These are phyloP conservation scores for Aleadryas rufinucha DNA, from an alignment of 2,113 vertebrate species.

Conservation along the genomic window DNA sequence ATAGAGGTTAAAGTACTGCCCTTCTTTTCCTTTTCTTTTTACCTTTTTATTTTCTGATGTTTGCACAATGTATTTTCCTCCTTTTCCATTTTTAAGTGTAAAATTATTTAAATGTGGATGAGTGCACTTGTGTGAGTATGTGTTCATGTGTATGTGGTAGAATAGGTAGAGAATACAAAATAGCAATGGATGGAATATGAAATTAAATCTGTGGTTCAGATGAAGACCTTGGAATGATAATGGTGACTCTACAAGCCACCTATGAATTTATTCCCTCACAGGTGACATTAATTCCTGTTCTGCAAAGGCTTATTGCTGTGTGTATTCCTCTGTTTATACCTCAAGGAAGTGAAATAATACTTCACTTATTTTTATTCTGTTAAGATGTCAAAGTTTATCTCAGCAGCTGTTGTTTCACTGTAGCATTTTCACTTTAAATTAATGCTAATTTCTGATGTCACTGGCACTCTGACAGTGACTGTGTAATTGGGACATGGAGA, in stretches of 20 bases:
- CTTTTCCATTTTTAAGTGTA: not conserved
- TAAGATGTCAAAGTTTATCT: slow-evolving; percentile 69
- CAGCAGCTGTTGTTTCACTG: slow-evolving; percentile 50
- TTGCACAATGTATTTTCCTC: not conserved
- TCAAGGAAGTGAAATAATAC: slow-evolving; percentile 61
- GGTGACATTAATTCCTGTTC: slow-evolving; percentile 49
- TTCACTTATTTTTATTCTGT: slow-evolving; percentile 56
- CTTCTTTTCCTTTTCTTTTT: not conserved
- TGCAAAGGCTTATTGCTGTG: slow-evolving; percentile 12
- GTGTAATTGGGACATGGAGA: slow-evolving; percentile 31
- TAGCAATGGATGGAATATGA: not conserved
- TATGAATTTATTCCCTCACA: slow-evolving; percentile 26
- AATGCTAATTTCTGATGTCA: slow-evolving; percentile 61
- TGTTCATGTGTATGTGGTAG: not conserved
- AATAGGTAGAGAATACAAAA: slow-evolving; percentile 12
- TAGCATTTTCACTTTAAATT: slow-evolving; percentile 61
- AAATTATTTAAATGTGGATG: not conserved
- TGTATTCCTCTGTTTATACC: slow-evolving; percentile 56
- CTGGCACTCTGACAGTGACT: slow-evolving; percentile 35
- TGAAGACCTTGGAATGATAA: slow-evolving; percentile 44
- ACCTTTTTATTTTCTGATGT: not conserved
- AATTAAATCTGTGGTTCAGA: slow-evolving; percentile 34
- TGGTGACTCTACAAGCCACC: slow-evolving; percentile 34
- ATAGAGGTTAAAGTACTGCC: not conserved
- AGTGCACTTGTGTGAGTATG: not conserved